Evolutionary conservation across 2,797 vertebrate species (phyloP).

Genomic region (Lepidocolaptes lacrymiger): DNA sequence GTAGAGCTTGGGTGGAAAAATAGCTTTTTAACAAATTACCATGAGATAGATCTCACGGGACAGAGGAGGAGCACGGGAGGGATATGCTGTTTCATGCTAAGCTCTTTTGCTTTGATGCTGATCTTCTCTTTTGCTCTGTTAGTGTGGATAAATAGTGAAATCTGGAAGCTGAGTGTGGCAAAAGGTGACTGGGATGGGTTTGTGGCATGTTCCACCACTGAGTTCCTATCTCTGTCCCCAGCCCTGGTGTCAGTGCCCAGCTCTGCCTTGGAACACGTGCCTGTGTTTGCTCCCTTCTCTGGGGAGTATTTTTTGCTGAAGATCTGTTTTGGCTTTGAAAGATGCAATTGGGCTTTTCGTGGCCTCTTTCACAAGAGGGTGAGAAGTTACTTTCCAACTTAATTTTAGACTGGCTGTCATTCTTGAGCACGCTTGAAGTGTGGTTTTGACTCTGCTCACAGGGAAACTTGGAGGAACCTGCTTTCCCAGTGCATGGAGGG

Average conservation of each 20-base stretch:
- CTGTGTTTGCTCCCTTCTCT: not conserved
- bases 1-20: constrained; percentile 30
- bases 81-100: not conserved
- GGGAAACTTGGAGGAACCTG: not conserved
- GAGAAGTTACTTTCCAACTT: constrained; percentile 38
- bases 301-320: not conserved
- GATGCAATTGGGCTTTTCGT: constrained; percentile 1
- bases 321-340: constrained; percentile 27
- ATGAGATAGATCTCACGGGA: not conserved
- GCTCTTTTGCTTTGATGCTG: not conserved
- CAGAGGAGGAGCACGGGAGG: not conserved
- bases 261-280: not conserved
- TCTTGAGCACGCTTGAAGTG: not conserved
- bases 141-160: not conserved
- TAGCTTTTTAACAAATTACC: constrained; percentile 4
- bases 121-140: not conserved
- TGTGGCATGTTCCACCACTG: not conserved
- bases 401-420: constrained; percentile 27
- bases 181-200: not conserved
- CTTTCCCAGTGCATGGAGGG: not conserved
- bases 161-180: not conserved
- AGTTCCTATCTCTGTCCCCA: not conserved
- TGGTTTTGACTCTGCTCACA: not conserved
- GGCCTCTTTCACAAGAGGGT: constrained; percentile 44
- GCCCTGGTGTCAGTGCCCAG: not conserved